phyloP scores from a whole-genome alignment of 2,797 vertebrate genomes.

The Megaceryle alcyon region DNA sequence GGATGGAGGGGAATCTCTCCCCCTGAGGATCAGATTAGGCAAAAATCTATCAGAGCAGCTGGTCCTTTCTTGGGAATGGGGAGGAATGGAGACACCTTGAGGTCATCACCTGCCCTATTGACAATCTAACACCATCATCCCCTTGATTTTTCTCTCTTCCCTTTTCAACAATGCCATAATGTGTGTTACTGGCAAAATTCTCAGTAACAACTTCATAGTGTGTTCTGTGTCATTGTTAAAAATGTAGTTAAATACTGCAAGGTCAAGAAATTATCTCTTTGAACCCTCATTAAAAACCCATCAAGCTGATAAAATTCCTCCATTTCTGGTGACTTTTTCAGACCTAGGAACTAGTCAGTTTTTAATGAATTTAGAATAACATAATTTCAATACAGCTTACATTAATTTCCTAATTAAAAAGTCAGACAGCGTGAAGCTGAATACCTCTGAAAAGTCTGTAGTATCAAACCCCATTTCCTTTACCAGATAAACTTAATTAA shows the following conservation, averaged over 20 bases:
- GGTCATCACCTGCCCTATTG: not conserved
- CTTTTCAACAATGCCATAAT: not conserved
- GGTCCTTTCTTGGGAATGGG: not conserved
- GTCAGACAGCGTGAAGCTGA: conserved; percentile 17
- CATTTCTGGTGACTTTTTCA: conserved; percentile 43
- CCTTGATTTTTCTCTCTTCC: not conserved
- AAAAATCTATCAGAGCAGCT: not conserved
- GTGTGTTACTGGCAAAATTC: not conserved
- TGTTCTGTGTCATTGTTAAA: not conserved
- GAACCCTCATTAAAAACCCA: conserved; percentile 21
- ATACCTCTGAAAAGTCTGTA: conserved; percentile 22
- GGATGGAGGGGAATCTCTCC: not conserved
- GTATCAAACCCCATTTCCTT: conserved; percentile 30
- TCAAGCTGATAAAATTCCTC: not conserved
- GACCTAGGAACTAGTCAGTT: conserved; percentile 25
- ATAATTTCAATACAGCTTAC: conserved; percentile 19
- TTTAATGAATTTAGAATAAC: conserved; percentile 55
- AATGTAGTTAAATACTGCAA: not conserved
- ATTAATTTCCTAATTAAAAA: conserved; percentile 54
- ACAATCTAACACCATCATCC: not conserved
- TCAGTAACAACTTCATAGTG: not conserved
- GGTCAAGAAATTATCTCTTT: conserved; percentile 1
- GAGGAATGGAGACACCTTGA: not conserved
- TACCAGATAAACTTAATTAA: not conserved
- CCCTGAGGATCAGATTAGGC: not conserved